Evolutionary conservation across 2,113 vertebrate genomes (phyloP), one percentile per base, ranked within the genome.

Genomic region (Acanthisitta chloris): DNA sequence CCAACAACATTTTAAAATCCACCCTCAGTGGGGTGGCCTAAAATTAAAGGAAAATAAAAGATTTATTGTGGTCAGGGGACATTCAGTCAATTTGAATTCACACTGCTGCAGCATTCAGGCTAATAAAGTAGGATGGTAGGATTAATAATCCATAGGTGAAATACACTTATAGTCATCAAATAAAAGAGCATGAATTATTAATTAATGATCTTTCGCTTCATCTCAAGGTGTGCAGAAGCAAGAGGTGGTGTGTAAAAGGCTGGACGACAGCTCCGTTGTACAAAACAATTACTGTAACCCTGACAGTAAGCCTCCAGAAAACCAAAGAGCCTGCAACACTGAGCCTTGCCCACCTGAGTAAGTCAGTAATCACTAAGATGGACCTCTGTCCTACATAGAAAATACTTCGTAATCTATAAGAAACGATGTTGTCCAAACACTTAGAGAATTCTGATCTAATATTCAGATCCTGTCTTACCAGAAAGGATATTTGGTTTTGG

Each of bases 291-390:
- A 99, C 97, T 99, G 99, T 95, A 99, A 99, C 92, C 98, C 98
- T 69, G 99, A 99, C 94, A 98, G 98, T 96, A 99, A 99, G 92
- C 98, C 98, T 67, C 99, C 99, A 51, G 99, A 99, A 98, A 99
- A 98, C 97, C 99, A 99, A 96, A 98, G 99, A 93, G 94, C 98
- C 97, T 99, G 99, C 98, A 99, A 99, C 96, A 98, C 98, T 55
- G 99, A 99, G 98, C 98, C 99, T n/a, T 99, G 99, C 91, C 99
- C 99, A 69, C 98, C 99, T n/a, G 99, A 99, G 99, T 99, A 98
- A 97, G 99, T 99, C 10, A 38, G 38, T 91, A 46, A 80, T 69
- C 34, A 40, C 33, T 55, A 34, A 90, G 29, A 87, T n/a, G 42
- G 5, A 69, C 21, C 19, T 71, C 2, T 65, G n/a, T 92, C 19